Conservation (phyloP, 2,888 invertebrate genomes). For the Stenotaenia linearis region DNA sequence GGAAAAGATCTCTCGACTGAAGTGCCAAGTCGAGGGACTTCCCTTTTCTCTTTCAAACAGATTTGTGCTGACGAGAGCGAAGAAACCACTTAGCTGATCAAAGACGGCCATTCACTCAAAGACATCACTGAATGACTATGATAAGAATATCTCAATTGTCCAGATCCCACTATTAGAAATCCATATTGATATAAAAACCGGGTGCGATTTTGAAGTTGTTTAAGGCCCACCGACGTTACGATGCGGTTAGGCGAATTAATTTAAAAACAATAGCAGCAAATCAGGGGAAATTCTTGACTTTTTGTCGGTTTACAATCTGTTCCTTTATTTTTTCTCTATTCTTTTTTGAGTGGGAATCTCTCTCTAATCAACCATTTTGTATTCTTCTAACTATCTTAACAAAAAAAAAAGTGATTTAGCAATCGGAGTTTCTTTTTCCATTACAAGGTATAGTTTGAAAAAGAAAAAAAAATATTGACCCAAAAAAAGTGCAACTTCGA, state of each 20-base stretch:
- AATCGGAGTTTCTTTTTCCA: not conserved
- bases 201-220: too few relatives aligned
- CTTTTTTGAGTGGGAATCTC: not conserved
- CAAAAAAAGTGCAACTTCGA: not conserved
- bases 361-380: constrained; percentile 5
- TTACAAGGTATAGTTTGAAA: not conserved
- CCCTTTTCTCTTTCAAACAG: not conserved
- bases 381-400: not conserved
- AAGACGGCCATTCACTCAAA: constrained; percentile 5
- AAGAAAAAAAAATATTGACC: not conserved
- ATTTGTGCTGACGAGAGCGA: constrained; percentile 9
- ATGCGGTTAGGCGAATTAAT: too few relatives aligned
- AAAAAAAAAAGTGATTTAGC: not conserved
- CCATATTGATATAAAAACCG: not conserved
- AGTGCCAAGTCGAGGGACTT: not conserved
- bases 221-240: too few relatives aligned
- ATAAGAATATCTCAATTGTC: not conserved
- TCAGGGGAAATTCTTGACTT: not conserved
- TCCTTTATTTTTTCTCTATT: not conserved
- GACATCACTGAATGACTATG: not conserved
- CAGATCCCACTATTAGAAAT: not conserved
- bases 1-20: not conserved
- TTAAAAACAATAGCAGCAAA: too few relatives aligned
- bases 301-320: not conserved
- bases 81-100: constrained; percentile 9